Base-by-base conservation (phyloP, 64 coral and sea anemone species). In the Acropora tenuis region DNA sequence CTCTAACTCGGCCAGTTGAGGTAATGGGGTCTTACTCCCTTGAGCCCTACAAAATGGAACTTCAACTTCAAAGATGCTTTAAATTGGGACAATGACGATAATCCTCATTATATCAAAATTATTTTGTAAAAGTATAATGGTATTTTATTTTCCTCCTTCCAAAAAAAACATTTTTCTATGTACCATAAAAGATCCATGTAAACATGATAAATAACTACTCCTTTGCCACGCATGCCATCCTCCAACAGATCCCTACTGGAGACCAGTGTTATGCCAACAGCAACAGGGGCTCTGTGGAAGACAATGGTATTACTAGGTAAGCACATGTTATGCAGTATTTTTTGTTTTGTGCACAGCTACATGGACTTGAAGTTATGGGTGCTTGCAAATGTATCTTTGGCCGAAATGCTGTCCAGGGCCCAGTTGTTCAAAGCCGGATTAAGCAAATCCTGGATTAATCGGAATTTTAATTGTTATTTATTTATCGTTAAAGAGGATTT, bases 191-290 rank as follows among this genome's bases (percentile, higher is more conserved):
- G 84, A 83, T 98, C 96, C 46, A 72, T 78, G 59, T 95, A 93
- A 9, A 93, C 92, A 78, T 98, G 96, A 8, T 91, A 46, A 74
- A 95, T 89, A 20, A 87, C 93, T 6, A 98, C 96, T 93, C 96
- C 96, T 90, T 98, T 98, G 0, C 96, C 96, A 66, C 96, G 86
- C 91, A 95, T 95, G 2, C 96, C 96, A 93, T 95, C 90, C 61
- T 98, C 93, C 47, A 82, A 46, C 8, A 95, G 47, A 69, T 98
- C 96, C 20, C 77, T 90, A 44, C 87, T 93, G 41, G 93, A 95
- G 5, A 98, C 88, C 30, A 80, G 18, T 41, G 96, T 98, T 5
- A 88, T 50, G 17, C 96, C 96, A 47, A 98, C 88, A 68, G 90
- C 96, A 63, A 98, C 74, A 17, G 96, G 88, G 5, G 93, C 90